These are phyloP conservation scores for Lathamus discolor DNA, from an alignment of 2,113 vertebrate species.

Conservation along the genomic window DNA sequence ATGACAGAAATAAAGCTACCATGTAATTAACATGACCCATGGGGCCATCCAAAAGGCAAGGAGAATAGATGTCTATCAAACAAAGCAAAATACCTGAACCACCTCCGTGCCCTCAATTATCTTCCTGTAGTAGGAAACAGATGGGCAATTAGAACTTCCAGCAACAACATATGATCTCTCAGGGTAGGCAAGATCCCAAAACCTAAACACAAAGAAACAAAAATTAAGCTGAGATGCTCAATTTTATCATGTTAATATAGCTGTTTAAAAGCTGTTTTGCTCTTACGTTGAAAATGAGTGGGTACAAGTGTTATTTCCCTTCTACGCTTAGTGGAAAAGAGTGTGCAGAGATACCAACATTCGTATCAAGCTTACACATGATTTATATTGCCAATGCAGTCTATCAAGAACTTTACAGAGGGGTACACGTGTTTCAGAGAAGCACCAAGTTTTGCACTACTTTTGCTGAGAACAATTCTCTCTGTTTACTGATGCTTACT, in stretches of 20 bases:
- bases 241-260: background rate
- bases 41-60: background rate
- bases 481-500: background rate
- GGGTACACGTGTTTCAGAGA: background rate
- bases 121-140: constrained; percentile 95
- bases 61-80: background rate
- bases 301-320: background rate
- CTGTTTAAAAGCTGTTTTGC: background rate
- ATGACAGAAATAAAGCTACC: background rate
- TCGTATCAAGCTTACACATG: background rate
- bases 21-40: background rate
- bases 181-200: constrained; percentile 96
- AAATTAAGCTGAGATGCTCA: background rate
- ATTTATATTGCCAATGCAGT: background rate
- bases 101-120: constrained; percentile 98
- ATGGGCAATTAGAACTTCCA: constrained; percentile 85
- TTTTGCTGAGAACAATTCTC: background rate
- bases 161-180: constrained; percentile 94
- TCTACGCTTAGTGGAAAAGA: background rate
- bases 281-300: background rate
- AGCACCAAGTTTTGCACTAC: background rate
- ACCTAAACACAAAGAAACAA: constrained; percentile 73
- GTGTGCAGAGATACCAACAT: background rate
- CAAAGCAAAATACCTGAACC: constrained; percentile 83
- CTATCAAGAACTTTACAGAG: background rate